phyloP scores from a whole-genome alignment of 2,113 vertebrate species.

The Grallaria varia region DNA sequence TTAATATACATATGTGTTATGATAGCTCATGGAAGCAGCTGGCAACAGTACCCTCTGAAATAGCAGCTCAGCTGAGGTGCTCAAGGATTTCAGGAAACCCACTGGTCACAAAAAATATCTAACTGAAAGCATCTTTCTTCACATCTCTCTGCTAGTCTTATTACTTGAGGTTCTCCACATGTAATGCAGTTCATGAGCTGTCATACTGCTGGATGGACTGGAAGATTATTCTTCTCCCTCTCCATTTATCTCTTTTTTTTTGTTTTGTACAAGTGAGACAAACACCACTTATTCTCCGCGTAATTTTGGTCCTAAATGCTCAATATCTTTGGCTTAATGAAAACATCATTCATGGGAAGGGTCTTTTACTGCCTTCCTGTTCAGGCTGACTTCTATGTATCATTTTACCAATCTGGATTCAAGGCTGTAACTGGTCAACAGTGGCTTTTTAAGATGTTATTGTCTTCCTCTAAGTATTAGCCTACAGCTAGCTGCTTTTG shows the following conservation, averaged over 20 bases:
- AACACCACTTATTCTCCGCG: neutral
- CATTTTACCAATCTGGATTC: neutral
- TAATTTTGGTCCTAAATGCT: neutral
- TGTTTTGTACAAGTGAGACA: neutral
- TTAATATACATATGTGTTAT: slow-evolving; percentile 35
- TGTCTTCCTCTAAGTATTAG: neutral
- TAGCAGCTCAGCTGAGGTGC: neutral
- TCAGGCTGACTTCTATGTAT: neutral
- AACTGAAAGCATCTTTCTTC: neutral
- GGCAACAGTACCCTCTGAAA: slow-evolving; percentile 9
- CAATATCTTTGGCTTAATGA: neutral
- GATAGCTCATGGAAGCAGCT: neutral
- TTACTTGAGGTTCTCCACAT: neutral
- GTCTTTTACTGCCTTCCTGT: neutral
- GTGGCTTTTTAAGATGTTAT: neutral
- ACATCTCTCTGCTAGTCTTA: neutral
- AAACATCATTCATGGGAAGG: neutral
- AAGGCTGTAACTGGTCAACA: neutral
- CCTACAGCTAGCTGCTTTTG: neutral
- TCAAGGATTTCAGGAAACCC: neutral
- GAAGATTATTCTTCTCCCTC: neutral
- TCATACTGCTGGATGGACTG: neutral
- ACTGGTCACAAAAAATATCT: neutral
- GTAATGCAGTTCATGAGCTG: neutral
- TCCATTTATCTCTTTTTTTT: neutral